These are phyloP conservation scores for Cyaniris semiargus DNA, from an alignment of 2,888 invertebrate genomes.

Conservation along the genomic window DNA sequence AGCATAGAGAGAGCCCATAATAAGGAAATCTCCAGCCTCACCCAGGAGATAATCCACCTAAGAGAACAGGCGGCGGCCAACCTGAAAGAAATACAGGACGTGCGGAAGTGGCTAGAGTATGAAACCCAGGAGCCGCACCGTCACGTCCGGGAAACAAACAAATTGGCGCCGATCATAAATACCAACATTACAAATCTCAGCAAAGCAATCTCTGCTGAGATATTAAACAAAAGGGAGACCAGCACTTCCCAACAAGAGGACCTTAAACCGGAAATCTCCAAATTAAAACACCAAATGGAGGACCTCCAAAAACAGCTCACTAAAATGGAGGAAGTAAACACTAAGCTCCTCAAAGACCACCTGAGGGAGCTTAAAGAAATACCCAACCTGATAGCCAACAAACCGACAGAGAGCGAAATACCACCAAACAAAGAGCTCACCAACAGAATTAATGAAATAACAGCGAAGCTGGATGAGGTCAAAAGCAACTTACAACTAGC, in stretches of 20 bases:
- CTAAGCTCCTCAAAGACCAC: background rate
- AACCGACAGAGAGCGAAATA: background rate
- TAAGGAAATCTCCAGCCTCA: background rate
- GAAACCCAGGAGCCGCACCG: background rate
- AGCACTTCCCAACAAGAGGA: background rate
- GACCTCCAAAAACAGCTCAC: background rate
- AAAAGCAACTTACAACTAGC: background rate
- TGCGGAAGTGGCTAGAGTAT: background rate
- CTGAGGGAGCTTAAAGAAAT: background rate
- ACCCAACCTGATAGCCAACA: background rate
- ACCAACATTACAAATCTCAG: background rate
- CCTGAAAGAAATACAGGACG: background rate
- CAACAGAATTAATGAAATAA: background rate
- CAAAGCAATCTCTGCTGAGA: background rate
- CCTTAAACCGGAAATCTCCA: background rate
- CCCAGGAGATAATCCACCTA: background rate
- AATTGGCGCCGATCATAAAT: background rate
- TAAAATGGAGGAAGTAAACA: background rate
- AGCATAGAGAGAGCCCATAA: constrained; percentile 8
- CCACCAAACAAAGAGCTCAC: background rate
- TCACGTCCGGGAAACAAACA: background rate
- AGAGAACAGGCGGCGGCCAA: background rate
- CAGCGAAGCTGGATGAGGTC: background rate
- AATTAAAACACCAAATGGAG: background rate
- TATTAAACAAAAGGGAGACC: background rate